Base-by-base conservation (phyloP, 2,113 vertebrate species). In the Natator depressus region DNA sequence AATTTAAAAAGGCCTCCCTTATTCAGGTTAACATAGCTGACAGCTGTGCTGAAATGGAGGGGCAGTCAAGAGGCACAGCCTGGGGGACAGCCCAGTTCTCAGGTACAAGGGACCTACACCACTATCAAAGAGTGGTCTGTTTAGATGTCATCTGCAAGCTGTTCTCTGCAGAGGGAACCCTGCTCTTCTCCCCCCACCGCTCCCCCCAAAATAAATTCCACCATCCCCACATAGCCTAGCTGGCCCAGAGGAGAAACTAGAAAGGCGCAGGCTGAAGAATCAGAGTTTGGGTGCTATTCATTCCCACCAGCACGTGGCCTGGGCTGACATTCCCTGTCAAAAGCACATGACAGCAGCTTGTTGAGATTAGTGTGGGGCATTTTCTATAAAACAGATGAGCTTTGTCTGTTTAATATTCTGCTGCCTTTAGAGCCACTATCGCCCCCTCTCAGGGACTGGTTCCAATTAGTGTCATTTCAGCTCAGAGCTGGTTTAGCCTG, bases 361-460 rank as follows among this genome's bases (percentile, higher is more conserved):
- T 89, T 76, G 82, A 82, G 75, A 80, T 47, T 46, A 51, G 88
- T 88, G 92, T 1, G 0, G 79, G 94, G 89, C 91, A 79, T 91
- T 95, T 96, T 95, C 96, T 89, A 94, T 0, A 91, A 89, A 89
- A 96, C 95, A 96, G 94, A 95, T 93, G 53, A 91, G 91, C 92
- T 96, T 94, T 95, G 97, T 91, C 50, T 0, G n/a, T 76, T 38
- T 72, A 72, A 72, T 72, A 72, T 72, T 25, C 55, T 49, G 85
- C 85, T 95, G 93, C 38, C 13, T 78, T 84, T 47, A 84, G 85
- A 86, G 53, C 1, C 0, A 2, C 90, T 89, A 90, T 89, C 0
- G 0, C 53, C 93, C 57, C 89, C 94, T 95, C 82, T 79, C 79
- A 1, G 2, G 89, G 93, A 76, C 96, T 97, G 96, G 85, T 96